Conservation (phyloP, 1,140 invertebrate genomes). For the Hycleus cichorii region DNA sequence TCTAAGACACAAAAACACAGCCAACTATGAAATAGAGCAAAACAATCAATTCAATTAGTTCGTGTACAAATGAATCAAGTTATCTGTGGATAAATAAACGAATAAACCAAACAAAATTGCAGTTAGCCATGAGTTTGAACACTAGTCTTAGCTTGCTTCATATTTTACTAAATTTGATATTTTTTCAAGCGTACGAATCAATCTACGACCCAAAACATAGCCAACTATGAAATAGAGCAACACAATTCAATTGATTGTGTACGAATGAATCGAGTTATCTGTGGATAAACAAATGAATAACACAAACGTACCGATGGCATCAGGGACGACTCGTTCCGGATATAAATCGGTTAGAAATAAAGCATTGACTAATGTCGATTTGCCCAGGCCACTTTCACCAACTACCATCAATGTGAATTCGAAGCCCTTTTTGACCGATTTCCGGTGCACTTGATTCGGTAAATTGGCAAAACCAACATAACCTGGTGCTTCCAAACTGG, state of each 20-base stretch:
- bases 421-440: conserved; percentile 96
- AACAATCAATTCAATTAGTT: too few species aligned
- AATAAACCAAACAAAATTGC: background rate
- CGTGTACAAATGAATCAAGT: too few species aligned
- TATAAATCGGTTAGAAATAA: conserved; percentile 95
- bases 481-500: conserved; percentile 72
- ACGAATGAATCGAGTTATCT: too few species aligned
- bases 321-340: conserved; percentile 78
- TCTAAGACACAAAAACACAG: too few species aligned
- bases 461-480: conserved; percentile 91
- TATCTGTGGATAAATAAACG: background rate
- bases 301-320: conserved; percentile 61
- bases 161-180: too few species aligned
- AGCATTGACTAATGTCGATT: conserved; percentile 96
- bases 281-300: conserved; percentile 1
- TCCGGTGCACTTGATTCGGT: conserved; percentile 92
- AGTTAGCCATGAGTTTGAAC: too few species aligned
- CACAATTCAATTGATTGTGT: too few species aligned
- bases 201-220: too few species aligned
- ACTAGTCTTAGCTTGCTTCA: too few species aligned
- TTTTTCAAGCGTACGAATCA: too few species aligned
- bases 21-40: too few species aligned
- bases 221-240: too few species aligned
- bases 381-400: conserved; percentile 93
- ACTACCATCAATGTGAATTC: conserved; percentile 98